Evolutionary conservation across 64 coral and sea anemone genomes (phyloP).

Genomic region (Actinia equina): DNA sequence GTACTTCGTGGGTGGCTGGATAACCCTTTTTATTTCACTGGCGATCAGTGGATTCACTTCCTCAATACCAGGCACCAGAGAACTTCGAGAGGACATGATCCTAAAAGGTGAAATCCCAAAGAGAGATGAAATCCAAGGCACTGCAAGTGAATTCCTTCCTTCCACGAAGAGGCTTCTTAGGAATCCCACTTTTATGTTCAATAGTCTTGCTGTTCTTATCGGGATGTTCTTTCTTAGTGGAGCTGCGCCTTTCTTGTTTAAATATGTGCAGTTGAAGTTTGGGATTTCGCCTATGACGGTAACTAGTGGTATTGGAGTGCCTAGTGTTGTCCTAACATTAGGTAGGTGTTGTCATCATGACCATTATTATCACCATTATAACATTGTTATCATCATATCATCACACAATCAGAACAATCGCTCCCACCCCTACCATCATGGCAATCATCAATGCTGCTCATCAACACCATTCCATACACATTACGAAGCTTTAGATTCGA

Average conservation of each 20-base stretch:
- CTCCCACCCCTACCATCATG: too few relatives aligned
- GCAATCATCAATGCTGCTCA: too few relatives aligned
- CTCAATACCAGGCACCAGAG: constrained; percentile 58
- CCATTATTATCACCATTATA: too few relatives aligned
- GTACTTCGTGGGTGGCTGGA: constrained; percentile 61
- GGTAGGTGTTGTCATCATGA: constrained; percentile 18
- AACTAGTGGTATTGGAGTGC: constrained; percentile 32
- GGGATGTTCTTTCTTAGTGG: constrained; percentile 66
- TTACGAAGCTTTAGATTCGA: too few relatives aligned
- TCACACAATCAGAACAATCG: too few relatives aligned
- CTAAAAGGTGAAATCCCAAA: constrained; percentile 62
- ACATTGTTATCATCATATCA: too few relatives aligned
- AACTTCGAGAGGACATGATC: constrained; percentile 63
- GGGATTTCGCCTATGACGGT: constrained; percentile 44
- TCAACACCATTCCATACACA: too few relatives aligned
- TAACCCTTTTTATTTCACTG: constrained; percentile 44
- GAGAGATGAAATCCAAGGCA: constrained; percentile 64
- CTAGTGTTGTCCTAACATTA: constrained; percentile 44
- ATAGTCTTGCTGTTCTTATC: constrained; percentile 62
- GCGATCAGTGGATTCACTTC: constrained; percentile 73
- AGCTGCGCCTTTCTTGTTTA: constrained; percentile 67
- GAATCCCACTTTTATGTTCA: constrained; percentile 81
- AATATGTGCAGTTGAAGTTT: constrained; percentile 88
- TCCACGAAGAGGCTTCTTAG: constrained; percentile 55
- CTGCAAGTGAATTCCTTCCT: constrained; percentile 60